A percentile compares a stretch with the other conserved stretches of the same genome.
These are phyloP conservation scores for Umimayanthus chanpuru DNA, from an alignment of 92 coral and sea anemone species.

Conservation along the genomic window DNA sequence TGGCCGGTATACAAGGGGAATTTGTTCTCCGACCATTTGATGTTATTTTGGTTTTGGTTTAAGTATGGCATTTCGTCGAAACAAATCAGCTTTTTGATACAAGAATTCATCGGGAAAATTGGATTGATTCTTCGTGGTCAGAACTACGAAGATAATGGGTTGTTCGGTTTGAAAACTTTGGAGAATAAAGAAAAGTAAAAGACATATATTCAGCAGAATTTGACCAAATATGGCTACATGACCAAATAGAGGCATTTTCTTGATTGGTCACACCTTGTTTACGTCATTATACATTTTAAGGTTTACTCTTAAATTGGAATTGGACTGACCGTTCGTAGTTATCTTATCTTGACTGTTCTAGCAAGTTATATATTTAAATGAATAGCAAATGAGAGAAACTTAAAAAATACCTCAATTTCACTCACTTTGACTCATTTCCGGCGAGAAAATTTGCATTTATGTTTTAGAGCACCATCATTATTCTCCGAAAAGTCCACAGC, in stretches of 20 bases:
- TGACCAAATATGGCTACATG: background rate
- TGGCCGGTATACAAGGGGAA: constrained; percentile 58
- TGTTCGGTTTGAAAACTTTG: background rate
- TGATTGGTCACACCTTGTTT: background rate
- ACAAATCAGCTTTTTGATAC: background rate
- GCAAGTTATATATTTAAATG: too few relatives aligned
- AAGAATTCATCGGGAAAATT: constrained; percentile 18
- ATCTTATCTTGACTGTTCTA: too few relatives aligned
- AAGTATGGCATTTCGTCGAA: background rate
- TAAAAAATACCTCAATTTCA: too few relatives aligned
- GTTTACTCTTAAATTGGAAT: too few relatives aligned
- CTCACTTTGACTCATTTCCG: too few relatives aligned
- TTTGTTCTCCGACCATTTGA: background rate
- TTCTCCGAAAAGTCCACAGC: too few relatives aligned
- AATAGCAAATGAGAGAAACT: too few relatives aligned
- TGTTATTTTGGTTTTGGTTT: background rate
- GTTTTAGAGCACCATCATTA: too few relatives aligned
- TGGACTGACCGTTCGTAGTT: too few relatives aligned
- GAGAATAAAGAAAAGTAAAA: background rate
- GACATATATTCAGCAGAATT: too few relatives aligned
- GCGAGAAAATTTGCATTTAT: too few relatives aligned
- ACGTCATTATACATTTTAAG: too few relatives aligned
- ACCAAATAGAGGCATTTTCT: background rate
- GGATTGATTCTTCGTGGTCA: background rate
- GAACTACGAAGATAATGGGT: background rate